Percentiles rank a stretch among this genome's conserved stretches.
phyloP scores from a whole-genome alignment of 2,113 vertebrate genomes.

The Xenopus tropicalis region DNA sequence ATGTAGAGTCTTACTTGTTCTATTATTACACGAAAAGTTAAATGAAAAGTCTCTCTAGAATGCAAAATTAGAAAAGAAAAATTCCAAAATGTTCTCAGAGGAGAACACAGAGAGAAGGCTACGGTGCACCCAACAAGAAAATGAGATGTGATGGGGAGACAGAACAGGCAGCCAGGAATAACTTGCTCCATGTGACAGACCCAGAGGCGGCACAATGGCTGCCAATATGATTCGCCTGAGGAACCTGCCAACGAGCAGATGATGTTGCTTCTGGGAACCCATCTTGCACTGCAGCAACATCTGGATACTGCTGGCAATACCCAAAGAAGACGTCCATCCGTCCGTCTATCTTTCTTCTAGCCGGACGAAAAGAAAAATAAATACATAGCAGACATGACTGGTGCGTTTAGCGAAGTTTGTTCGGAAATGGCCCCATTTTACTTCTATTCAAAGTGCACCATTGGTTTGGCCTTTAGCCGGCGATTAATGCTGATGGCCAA shows the following conservation, averaged over 20 bases:
- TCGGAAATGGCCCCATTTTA: too few relatives aligned
- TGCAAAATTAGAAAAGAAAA: too few relatives aligned
- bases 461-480: too few relatives aligned
- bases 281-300: conserved; percentile 21
- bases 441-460: too few relatives aligned
- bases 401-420: too few relatives aligned
- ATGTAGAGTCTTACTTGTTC: too few relatives aligned
- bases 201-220: conserved; percentile 25
- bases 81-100: background rate
- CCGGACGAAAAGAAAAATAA: too few relatives aligned
- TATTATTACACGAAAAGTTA: too few relatives aligned
- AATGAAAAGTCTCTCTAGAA: too few relatives aligned
- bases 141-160: conserved; percentile 1
- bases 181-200: conserved; percentile 40
- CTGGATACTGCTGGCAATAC: conserved; percentile 17
- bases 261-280: conserved; percentile 34
- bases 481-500: too few relatives aligned
- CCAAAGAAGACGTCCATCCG: conserved; percentile 11
- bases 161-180: conserved; percentile 32
- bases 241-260: conserved; percentile 38
- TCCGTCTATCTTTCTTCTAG: too few relatives aligned
- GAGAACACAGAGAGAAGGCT: conserved; percentile 24
- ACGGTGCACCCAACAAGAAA: conserved; percentile 20
- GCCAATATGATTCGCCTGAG: conserved; percentile 38
- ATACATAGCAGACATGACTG: too few relatives aligned